Conservation (phyloP, 1,140 invertebrate genomes). For the Aleiodes sp. region DNA sequence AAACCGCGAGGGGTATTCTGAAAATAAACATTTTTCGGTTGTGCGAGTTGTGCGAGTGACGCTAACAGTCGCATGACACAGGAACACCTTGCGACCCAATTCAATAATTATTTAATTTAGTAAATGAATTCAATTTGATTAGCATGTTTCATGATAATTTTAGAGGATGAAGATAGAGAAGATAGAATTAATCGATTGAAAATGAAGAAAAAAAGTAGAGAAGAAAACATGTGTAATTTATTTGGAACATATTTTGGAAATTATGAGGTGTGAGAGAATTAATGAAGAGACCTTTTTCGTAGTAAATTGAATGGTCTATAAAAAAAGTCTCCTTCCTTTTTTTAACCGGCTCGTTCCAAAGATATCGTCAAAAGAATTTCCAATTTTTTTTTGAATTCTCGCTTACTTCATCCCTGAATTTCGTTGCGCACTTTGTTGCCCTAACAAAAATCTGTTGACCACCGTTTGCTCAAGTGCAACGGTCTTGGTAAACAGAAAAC, state of each 20-base stretch:
- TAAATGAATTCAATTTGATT: not conserved
- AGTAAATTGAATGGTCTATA: too few species aligned
- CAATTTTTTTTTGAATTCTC: not conserved
- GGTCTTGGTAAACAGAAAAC: slow-evolving; percentile 16
- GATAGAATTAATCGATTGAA: too few species aligned
- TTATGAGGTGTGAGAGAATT: too few species aligned
- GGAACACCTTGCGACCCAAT: slow-evolving; percentile 24
- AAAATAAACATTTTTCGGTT: slow-evolving; percentile 41
- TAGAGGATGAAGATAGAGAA: too few species aligned
- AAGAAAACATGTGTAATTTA: too few species aligned
- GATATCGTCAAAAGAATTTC: too few species aligned
- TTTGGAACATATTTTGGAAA: too few species aligned
- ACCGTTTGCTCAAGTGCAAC: not conserved
- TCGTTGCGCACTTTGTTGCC: not conserved
- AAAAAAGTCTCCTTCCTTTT: too few species aligned
- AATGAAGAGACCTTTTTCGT: too few species aligned
- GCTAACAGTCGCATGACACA: slow-evolving; percentile 24
- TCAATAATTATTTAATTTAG: not conserved
- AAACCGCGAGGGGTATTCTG: slow-evolving; percentile 32
- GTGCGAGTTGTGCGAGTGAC: slow-evolving; percentile 32
- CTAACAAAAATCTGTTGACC: not conserved
- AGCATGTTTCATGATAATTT: not conserved
- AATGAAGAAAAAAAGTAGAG: too few species aligned
- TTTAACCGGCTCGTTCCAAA: too few species aligned
- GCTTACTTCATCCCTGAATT: not conserved